These are phyloP conservation scores for Melipona quadrifasciata DNA, from an alignment of 1,140 invertebrate species.

Conservation along the genomic window DNA sequence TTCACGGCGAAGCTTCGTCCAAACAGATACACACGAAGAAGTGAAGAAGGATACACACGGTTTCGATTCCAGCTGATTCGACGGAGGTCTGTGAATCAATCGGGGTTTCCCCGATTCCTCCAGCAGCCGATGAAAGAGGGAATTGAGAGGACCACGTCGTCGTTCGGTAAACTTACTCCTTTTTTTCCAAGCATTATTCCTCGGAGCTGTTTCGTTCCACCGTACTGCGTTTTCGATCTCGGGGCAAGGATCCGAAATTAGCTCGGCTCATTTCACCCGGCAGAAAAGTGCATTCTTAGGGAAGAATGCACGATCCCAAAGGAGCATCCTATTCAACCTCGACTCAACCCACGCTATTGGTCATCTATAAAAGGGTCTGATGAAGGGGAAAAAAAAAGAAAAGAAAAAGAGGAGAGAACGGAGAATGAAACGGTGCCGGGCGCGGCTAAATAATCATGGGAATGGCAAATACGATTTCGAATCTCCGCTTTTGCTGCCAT, in stretches of 20 bases:
- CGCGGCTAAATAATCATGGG: slow-evolving; percentile 75
- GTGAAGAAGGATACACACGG: background rate
- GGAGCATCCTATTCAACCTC: slow-evolving; percentile 72
- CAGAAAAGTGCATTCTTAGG: slow-evolving; percentile 74
- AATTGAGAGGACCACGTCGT: slow-evolving; percentile 51
- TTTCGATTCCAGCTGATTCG: background rate
- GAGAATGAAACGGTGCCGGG: slow-evolving; percentile 53
- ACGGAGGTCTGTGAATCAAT: slow-evolving; percentile 14
- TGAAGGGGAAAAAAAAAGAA: slow-evolving; percentile 30
- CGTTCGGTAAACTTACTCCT: slow-evolving; percentile 59
- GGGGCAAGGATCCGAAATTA: slow-evolving; percentile 70
- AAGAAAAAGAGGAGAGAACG: background rate
- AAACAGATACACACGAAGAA: slow-evolving; percentile 5
- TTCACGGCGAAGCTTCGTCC: slow-evolving; percentile 9
- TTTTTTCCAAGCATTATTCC: slow-evolving; percentile 22
- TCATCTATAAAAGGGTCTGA: slow-evolving; percentile 71
- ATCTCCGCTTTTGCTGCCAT: slow-evolving; percentile 59
- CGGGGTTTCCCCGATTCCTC: slow-evolving; percentile 17
- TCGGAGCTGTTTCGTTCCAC: slow-evolving; percentile 14
- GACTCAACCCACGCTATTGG: slow-evolving; percentile 71
- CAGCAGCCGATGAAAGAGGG: slow-evolving; percentile 4
- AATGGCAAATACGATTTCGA: slow-evolving; percentile 78
- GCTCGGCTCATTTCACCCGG: slow-evolving; percentile 77
- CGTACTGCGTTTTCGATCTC: slow-evolving; percentile 23
- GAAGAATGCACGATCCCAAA: slow-evolving; percentile 66